Percentiles rank a stretch among this genome's conserved stretches.
Evolutionary conservation across 2,113 vertebrate species (phyloP).

Genomic region (Percina caprodes): DNA sequence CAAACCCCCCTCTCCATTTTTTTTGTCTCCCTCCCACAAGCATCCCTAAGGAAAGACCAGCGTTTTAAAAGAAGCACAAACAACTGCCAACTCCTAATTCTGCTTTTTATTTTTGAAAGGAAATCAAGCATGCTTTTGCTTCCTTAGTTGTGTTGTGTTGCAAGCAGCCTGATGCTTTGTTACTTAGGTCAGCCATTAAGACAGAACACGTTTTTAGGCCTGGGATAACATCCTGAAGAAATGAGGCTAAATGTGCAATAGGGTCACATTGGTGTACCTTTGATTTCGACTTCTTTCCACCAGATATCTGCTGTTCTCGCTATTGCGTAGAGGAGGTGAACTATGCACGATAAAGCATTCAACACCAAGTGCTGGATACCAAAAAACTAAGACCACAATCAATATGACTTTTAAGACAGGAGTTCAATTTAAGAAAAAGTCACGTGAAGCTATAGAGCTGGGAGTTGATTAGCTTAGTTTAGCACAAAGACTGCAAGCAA

Average conservation of each 20-base stretch:
- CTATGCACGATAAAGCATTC: not conserved
- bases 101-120: slow-evolving; percentile 66
- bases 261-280: slow-evolving; percentile 12
- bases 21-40: slow-evolving; percentile 64
- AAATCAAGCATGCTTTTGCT: slow-evolving; percentile 38
- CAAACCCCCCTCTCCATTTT: slow-evolving; percentile 51
- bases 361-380: not conserved
- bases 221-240: slow-evolving; percentile 24
- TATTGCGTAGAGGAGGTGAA: not conserved
- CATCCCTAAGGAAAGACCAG: slow-evolving; percentile 70
- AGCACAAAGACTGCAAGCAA: not conserved
- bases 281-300: slow-evolving; percentile 28
- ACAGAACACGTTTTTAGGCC: slow-evolving; percentile 15
- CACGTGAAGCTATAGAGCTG: not conserved
- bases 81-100: slow-evolving; percentile 69
- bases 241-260: slow-evolving; percentile 15
- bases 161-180: slow-evolving; percentile 29
- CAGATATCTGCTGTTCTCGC: slow-evolving; percentile 7
- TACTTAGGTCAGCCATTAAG: slow-evolving; percentile 22
- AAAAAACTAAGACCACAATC: not conserved
- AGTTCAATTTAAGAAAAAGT: not conserved
- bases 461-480: not conserved
- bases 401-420: not conserved
- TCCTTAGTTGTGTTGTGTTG: slow-evolving; percentile 30
- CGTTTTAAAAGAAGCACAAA: slow-evolving; percentile 76